These are phyloP conservation scores for Tipula helvola DNA, from an alignment of 2,888 invertebrate species.

Conservation along the genomic window DNA sequence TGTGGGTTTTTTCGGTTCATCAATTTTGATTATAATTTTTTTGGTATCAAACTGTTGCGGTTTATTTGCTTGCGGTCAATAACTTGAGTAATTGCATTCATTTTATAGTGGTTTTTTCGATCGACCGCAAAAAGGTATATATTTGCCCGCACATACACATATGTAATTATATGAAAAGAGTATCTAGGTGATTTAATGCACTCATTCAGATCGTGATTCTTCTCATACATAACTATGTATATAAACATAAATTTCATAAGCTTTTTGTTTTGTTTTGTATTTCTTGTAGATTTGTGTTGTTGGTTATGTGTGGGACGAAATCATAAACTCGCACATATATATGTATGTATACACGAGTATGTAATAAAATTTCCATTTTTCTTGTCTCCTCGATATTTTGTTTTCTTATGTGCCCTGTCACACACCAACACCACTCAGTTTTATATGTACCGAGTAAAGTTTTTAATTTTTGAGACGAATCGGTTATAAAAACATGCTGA, in stretches of 20 bases:
- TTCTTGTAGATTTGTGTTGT: not conserved
- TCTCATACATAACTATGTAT: no score
- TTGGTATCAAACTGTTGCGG: not conserved
- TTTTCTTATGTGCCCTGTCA: not conserved
- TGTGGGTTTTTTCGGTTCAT: not conserved
- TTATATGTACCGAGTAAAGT: no score
- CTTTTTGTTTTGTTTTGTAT: not conserved
- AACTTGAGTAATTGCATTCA: not conserved
- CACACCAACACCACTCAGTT: not conserved
- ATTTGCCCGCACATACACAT: not conserved
- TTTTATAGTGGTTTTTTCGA: not conserved
- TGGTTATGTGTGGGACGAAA: not conserved
- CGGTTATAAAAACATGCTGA: not conserved
- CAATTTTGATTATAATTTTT: not conserved
- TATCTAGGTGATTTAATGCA: not conserved
- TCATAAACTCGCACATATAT: not conserved
- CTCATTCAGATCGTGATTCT: not conserved
- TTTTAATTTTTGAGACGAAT: no score
- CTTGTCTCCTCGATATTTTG: not conserved
- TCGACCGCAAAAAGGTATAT: not conserved
- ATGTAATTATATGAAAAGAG: not conserved
- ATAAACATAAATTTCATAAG: not conserved
- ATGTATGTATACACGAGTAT: not conserved
- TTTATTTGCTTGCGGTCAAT: not conserved
- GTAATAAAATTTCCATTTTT: not conserved